Conservation (phyloP, 2,113 vertebrate genomes). For the Natator depressus region DNA sequence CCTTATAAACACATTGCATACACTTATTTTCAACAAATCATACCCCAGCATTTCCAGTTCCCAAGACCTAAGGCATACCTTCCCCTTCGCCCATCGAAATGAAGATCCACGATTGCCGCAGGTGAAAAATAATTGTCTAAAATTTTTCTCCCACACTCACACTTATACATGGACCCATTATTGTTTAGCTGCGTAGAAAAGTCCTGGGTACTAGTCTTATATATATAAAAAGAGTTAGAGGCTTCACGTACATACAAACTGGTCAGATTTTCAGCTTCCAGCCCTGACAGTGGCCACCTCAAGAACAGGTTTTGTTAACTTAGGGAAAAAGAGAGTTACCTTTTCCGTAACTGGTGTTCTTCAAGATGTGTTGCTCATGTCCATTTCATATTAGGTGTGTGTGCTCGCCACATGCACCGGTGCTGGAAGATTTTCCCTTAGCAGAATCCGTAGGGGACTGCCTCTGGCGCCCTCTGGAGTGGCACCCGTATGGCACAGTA, state of each 20-base stretch:
- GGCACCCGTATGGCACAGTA: too few species aligned
- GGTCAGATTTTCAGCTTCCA: neutral
- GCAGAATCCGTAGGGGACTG: too few species aligned
- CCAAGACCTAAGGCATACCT: conserved; percentile 42
- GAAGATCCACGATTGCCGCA: conserved; percentile 27
- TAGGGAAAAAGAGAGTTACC: neutral
- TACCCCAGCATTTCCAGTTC: conserved; percentile 18
- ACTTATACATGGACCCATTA: neutral
- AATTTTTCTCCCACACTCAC: neutral
- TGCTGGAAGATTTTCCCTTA: too few species aligned
- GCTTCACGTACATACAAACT: neutral
- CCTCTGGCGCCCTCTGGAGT: too few species aligned
- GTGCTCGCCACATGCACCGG: too few species aligned
- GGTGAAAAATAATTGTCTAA: conserved; percentile 31
- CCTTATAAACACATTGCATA: neutral
- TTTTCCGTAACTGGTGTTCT: too few species aligned
- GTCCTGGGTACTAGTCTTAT: neutral
- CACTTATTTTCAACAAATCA: neutral
- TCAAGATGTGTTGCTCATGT: too few species aligned
- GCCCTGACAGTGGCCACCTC: neutral
- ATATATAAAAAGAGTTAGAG: neutral
- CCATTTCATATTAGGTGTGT: too few species aligned
- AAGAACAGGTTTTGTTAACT: neutral
- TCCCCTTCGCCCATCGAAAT: conserved; percentile 20
- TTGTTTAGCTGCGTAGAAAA: neutral